Evolutionary conservation across 2,113 vertebrate species (phyloP).

Genomic region (Istiophorus platypterus): DNA sequence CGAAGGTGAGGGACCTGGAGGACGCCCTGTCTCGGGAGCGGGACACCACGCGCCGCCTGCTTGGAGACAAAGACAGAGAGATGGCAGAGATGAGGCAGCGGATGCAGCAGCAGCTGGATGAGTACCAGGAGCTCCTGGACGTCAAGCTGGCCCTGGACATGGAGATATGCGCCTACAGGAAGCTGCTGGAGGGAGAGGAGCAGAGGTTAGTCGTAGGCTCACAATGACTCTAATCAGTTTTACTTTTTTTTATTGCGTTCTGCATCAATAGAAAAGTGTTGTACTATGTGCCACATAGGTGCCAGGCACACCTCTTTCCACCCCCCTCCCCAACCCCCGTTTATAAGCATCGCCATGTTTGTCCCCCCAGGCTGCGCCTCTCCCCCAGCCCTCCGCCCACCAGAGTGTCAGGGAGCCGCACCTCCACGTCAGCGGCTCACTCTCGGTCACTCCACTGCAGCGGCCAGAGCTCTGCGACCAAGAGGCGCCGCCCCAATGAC

Average conservation of each 20-base stretch:
- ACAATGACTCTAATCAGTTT: background rate
- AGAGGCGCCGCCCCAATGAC: conserved; percentile 92
- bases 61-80: conserved; percentile 94
- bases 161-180: conserved; percentile 98
- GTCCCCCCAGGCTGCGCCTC: conserved; percentile 88
- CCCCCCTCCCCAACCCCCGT: too few species aligned
- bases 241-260: too few species aligned
- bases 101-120: conserved; percentile 98
- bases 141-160: conserved; percentile 97
- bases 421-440: conserved; percentile 71
- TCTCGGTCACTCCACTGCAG: conserved; percentile 49
- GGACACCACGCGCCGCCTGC: conserved; percentile 88
- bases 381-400: conserved; percentile 91
- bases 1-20: conserved; percentile 92
- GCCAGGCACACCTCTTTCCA: too few species aligned
- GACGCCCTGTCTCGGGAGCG: conserved; percentile 90
- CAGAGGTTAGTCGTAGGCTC: conserved; percentile 84
- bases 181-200: conserved; percentile 97
- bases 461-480: conserved; percentile 81
- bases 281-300: too few species aligned
- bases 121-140: conserved; percentile 98
- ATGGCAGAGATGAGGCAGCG: conserved; percentile 94
- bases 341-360: background rate
- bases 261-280: background rate
- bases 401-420: conserved; percentile 81